phyloP scores from a whole-genome alignment of 2,888 invertebrate genomes.

The Drosophila neonasuta region DNA sequence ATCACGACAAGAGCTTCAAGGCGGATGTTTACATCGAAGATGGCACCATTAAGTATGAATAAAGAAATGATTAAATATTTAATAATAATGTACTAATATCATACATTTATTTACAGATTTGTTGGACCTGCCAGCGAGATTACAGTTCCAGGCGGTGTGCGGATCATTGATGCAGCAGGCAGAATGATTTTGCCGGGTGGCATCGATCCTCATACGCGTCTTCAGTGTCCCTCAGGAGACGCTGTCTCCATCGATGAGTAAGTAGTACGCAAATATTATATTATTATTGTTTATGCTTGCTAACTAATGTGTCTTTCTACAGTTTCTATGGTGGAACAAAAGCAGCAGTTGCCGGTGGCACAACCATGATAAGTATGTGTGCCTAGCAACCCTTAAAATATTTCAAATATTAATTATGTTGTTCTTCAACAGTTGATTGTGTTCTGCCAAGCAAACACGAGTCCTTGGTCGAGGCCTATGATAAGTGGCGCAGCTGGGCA shows the following conservation, averaged over 20 bases:
- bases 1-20: slow-evolving; percentile 94
- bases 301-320: slow-evolving; percentile 69
- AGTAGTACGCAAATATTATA: background rate
- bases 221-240: slow-evolving; percentile 96
- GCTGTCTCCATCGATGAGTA: slow-evolving; percentile 91
- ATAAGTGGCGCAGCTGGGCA: slow-evolving; percentile 94
- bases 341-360: slow-evolving; percentile 98
- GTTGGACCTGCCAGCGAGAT: slow-evolving; percentile 81
- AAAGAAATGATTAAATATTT: background rate
- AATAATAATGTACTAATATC: background rate
- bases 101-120: slow-evolving; percentile 62
- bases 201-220: slow-evolving; percentile 98
- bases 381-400: background rate
- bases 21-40: slow-evolving; percentile 98
- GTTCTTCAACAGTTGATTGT: slow-evolving; percentile 89
- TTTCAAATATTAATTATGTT: background rate
- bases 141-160: slow-evolving; percentile 92
- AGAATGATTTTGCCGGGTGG: slow-evolving; percentile 97
- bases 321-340: slow-evolving; percentile 97
- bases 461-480: slow-evolving; percentile 94
- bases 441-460: slow-evolving; percentile 92
- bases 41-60: slow-evolving; percentile 94
- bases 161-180: slow-evolving; percentile 95
- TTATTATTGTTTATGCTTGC: slow-evolving; percentile 87
- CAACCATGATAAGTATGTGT: slow-evolving; percentile 95